Evolutionary conservation across 2,113 vertebrate genomes (phyloP), one percentile per base, ranked within the genome.

Genomic region (Desmodus rotundus): DNA sequence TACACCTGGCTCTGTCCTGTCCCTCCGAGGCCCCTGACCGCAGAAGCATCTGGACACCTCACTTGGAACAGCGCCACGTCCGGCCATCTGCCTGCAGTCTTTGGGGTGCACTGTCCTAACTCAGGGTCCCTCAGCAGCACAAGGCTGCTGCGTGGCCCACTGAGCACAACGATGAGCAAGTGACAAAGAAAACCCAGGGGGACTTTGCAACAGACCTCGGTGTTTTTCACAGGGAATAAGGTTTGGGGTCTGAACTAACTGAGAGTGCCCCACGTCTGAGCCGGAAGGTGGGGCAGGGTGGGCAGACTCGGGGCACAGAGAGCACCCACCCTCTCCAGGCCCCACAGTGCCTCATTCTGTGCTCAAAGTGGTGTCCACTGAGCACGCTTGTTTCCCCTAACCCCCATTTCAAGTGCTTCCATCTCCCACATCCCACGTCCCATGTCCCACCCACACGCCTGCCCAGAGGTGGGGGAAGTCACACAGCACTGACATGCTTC

Each of bases 401-500:
- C 95, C 96, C 95, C 98, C 98, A 97, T 98, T 98, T 97, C 98
- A 98, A 98, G 98, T 97, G 98, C 98, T 98, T 97, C 98, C 97
- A 92, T 89, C 97, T 97, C 97, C 97, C 96, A 96, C 96, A 98
- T 97, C 14, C 52, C 52, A 20, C 19, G 10, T 96, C 98, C 98
- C 98, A 98, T 94, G 92, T 97, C 94, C 98, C 98, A 98, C 86
- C 97, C 97, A 97, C 95, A 98, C 97, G 98, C 97, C 98, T 98
- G 98, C 68, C 97, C 98, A 98, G 98, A 87, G 96, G 96, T 98
- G 96, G 95, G 97, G 96, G 97, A 98, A 98, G 97, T 98, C 98
- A 98, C 98, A 98, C 97, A 97, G 97, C 97, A 97, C 98, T 97
- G 98, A 98, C 97, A 98, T 97, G 98, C 98, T 98, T 98, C 97